phyloP scores from a whole-genome alignment of 2,797 vertebrate genomes.

The Pangasius sanitwongsei region DNA sequence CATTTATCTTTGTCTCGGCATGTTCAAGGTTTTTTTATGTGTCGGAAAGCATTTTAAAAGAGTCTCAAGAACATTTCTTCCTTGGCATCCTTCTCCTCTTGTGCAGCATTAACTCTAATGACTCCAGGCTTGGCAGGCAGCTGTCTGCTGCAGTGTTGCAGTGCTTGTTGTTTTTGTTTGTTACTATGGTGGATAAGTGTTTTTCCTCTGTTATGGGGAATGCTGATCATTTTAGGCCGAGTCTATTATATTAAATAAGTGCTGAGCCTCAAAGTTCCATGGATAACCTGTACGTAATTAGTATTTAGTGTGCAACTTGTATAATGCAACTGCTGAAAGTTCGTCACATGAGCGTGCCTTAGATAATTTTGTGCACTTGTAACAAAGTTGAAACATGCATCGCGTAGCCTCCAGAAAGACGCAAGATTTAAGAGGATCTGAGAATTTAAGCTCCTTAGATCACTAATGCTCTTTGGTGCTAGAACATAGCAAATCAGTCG shows the following conservation, averaged over 20 bases:
- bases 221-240: conserved; percentile 13
- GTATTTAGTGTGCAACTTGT: neutral
- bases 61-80: conserved; percentile 52
- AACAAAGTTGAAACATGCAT: neutral
- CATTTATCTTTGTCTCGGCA: conserved; percentile 18
- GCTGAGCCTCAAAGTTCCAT: neutral
- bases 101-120: conserved; percentile 52
- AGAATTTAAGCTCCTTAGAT: conserved; percentile 16
- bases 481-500: conserved; percentile 18
- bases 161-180: conserved; percentile 26
- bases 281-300: neutral
- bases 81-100: conserved; percentile 58
- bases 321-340: conserved; percentile 5
- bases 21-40: conserved; percentile 28
- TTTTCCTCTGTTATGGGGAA: conserved; percentile 6
- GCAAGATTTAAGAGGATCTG: neutral
- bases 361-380: neutral
- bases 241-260: neutral
- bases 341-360: neutral
- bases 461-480: conserved; percentile 27
- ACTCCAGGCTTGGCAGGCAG: conserved; percentile 39
- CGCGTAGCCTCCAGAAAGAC: neutral
- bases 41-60: conserved; percentile 27
- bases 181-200: conserved; percentile 25
- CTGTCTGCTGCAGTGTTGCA: conserved; percentile 40